Percentiles rank a stretch among this genome's conserved stretches.
Conservation (phyloP, 2,888 invertebrate species). For the Oscheius sp. region DNA sequence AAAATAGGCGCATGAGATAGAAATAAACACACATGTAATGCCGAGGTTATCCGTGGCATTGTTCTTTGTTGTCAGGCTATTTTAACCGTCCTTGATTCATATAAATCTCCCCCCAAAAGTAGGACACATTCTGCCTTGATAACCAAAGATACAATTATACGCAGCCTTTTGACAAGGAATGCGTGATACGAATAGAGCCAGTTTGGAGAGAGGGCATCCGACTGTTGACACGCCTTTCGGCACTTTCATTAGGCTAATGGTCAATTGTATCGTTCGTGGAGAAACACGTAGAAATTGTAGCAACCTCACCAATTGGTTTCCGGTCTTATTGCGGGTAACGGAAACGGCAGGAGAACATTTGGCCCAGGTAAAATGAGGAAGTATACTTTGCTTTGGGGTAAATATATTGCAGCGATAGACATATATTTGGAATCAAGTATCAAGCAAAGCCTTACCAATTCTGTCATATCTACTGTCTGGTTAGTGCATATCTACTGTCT, state of each 20-base stretch:
- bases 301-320: neutral
- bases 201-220: neutral
- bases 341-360: neutral
- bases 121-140: no score
- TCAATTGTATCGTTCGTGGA: neutral
- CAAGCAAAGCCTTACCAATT: no score
- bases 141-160: neutral
- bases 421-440: no score
- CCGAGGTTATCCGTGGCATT: no score
- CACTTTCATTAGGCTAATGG: slow-evolving; percentile 4
- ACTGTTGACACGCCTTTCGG: slow-evolving; percentile 1
- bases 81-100: no score
- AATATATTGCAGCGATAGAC: no score
- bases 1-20: no score
- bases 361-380: no score
- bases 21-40: no score
- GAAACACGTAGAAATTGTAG: neutral
- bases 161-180: neutral
- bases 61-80: no score
- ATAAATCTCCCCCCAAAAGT: neutral
- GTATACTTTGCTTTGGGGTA: neutral
- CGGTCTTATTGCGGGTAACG: slow-evolving; percentile 10
- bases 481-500: no score
- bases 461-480: no score
- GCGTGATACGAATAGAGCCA: neutral